phyloP scores from a whole-genome alignment of 2,113 vertebrate species.

The Leptosomus discolor region DNA sequence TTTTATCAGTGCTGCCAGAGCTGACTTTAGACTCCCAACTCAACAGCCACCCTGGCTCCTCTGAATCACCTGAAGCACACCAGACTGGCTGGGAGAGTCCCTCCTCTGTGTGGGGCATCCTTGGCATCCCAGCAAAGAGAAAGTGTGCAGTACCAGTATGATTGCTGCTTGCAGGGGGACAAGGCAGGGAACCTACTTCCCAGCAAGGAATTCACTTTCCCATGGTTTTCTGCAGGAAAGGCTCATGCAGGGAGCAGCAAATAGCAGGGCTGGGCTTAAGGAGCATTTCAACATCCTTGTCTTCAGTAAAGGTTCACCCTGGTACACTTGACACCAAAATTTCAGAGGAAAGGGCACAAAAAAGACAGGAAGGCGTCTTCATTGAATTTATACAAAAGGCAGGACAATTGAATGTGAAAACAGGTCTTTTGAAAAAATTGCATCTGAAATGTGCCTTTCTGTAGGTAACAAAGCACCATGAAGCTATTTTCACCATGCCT shows the following conservation, averaged over 20 bases:
- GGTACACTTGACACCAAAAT: background rate
- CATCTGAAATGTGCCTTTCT: background rate
- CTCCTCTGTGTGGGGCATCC: background rate
- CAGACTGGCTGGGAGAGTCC: too few relatives aligned
- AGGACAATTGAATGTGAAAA: background rate
- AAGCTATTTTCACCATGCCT: background rate
- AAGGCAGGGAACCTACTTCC: background rate
- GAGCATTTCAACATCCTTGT: background rate
- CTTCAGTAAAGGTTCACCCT: background rate
- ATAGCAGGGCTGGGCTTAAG: background rate
- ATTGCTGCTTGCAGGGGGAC: background rate
- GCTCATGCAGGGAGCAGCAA: background rate
- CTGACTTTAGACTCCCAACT: background rate
- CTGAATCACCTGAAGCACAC: background rate
- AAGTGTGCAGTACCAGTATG: background rate
- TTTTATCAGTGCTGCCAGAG: background rate
- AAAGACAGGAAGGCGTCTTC: fast-evolving
- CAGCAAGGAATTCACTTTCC: background rate
- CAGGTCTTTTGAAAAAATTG: background rate
- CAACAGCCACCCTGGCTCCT: background rate
- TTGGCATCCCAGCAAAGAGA: background rate
- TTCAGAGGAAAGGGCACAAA: background rate
- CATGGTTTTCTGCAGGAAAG: background rate
- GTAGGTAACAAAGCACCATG: background rate
- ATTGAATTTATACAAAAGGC: background rate